Percentiles rank a stretch among this genome's conserved stretches.
Evolutionary conservation across 2,113 vertebrate genomes (phyloP).

Genomic region (Cyphomyrus plagiostoma): DNA sequence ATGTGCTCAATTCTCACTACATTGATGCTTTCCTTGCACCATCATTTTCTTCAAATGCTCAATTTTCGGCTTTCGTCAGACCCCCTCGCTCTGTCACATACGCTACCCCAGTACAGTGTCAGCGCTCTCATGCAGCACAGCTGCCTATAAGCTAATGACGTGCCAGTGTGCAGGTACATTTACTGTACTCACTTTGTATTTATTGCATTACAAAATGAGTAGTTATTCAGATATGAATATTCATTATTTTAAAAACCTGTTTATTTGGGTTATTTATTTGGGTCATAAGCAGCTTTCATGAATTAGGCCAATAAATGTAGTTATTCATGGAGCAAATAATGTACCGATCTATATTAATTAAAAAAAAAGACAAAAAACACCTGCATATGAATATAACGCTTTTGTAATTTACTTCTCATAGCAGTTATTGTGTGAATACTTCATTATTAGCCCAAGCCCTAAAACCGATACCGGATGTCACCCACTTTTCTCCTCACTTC

Average conservation of each 20-base stretch:
- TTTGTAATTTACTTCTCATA: background rate
- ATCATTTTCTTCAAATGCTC: background rate
- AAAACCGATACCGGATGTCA: background rate
- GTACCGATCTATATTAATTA: background rate
- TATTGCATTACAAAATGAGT: background rate
- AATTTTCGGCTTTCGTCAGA: background rate
- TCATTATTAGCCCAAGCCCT: background rate
- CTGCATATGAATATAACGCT: background rate
- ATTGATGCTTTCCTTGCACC: background rate
- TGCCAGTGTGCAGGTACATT: background rate
- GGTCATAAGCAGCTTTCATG: background rate
- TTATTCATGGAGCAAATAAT: background rate
- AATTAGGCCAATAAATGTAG: background rate
- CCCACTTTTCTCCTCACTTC: background rate
- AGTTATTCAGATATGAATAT: background rate
- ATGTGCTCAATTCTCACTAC: background rate
- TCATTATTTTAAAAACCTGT: background rate
- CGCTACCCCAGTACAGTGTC: background rate
- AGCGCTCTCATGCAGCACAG: background rate
- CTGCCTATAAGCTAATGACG: background rate
- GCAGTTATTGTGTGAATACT: background rate
- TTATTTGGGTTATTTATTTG: slow-evolving; percentile 1
- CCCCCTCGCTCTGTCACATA: no score
- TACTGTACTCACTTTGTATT: background rate
- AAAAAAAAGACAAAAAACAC: background rate